Percentiles rank a stretch among this genome's conserved stretches.
These are phyloP conservation scores for Spisula solida DNA, from an alignment of 2,888 invertebrate genomes.

Conservation along the genomic window DNA sequence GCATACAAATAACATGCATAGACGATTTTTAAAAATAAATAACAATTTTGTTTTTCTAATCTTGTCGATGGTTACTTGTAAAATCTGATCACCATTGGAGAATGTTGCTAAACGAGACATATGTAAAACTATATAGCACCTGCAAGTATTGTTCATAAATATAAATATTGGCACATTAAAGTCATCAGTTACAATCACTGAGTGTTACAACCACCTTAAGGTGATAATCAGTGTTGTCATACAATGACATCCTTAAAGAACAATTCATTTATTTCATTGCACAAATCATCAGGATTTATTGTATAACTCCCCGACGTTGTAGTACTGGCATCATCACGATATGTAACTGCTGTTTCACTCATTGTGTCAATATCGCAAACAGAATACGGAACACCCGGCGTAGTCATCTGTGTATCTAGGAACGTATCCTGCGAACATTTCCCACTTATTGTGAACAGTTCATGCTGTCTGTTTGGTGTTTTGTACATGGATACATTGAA, in stretches of 20 bases:
- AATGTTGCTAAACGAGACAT: not conserved
- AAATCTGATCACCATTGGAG: not conserved
- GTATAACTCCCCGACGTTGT: conserved; percentile 86
- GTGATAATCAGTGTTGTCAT: conserved; percentile 46
- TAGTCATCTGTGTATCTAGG: conserved; percentile 74
- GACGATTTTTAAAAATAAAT: not conserved
- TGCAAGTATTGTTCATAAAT: conserved; percentile 11
- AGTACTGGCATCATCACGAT: conserved; percentile 80
- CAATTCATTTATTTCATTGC: conserved; percentile 85
- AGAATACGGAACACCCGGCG: conserved; percentile 78
- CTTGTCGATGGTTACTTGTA: not conserved
- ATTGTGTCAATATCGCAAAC: conserved; percentile 80
- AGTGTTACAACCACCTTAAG: not conserved
- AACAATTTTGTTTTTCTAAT: not conserved
- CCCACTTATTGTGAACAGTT: conserved; percentile 70
- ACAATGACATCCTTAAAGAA: conserved; percentile 85
- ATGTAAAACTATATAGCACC: not conserved
- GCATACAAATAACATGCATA: too few species aligned
- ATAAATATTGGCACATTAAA: conserved; percentile 49
- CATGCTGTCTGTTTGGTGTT: conserved; percentile 65
- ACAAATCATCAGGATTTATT: conserved; percentile 85
- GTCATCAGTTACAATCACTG: not conserved
- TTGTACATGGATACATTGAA: conserved; percentile 58
- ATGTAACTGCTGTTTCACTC: conserved; percentile 74
- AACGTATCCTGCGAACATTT: conserved; percentile 66